phyloP scores from a whole-genome alignment of 2,888 invertebrate genomes.

The Drosophila buzzatii region DNA sequence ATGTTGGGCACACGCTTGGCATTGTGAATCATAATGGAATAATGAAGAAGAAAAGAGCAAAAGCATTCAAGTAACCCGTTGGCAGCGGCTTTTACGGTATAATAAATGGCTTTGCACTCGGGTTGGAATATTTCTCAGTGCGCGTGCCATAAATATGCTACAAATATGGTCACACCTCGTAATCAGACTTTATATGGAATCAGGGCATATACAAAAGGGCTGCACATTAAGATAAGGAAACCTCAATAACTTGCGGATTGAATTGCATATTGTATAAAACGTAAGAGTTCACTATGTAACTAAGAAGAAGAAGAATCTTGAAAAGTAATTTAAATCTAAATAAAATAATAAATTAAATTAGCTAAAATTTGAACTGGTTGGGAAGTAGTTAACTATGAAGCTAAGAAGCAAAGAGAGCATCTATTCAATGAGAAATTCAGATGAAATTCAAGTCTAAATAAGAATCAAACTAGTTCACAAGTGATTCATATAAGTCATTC shows the following conservation, averaged over 20 bases:
- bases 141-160: slow-evolving; percentile 5
- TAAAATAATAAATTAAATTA: too few species aligned
- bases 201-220: neutral
- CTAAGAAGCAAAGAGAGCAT: too few species aligned
- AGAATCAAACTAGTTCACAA: neutral
- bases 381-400: too few species aligned
- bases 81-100: slow-evolving; percentile 12
- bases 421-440: too few species aligned
- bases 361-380: too few species aligned
- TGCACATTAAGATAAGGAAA: neutral
- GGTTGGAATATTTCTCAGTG: slow-evolving; percentile 4
- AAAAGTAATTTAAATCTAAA: too few species aligned
- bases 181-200: slow-evolving; percentile 24
- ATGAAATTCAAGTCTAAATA: too few species aligned
- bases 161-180: slow-evolving; percentile 26
- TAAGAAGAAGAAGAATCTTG: neutral
- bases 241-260: neutral
- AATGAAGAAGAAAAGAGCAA: slow-evolving; percentile 8
- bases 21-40: slow-evolving; percentile 38
- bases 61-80: slow-evolving; percentile 17
- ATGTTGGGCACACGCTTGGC: slow-evolving; percentile 32
- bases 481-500: neutral
- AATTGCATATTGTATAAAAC: neutral
- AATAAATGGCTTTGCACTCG: slow-evolving; percentile 12
- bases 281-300: neutral